These are phyloP conservation scores for Mechanitis messenoides DNA, from an alignment of 2,888 invertebrate genomes.

Conservation along the genomic window DNA sequence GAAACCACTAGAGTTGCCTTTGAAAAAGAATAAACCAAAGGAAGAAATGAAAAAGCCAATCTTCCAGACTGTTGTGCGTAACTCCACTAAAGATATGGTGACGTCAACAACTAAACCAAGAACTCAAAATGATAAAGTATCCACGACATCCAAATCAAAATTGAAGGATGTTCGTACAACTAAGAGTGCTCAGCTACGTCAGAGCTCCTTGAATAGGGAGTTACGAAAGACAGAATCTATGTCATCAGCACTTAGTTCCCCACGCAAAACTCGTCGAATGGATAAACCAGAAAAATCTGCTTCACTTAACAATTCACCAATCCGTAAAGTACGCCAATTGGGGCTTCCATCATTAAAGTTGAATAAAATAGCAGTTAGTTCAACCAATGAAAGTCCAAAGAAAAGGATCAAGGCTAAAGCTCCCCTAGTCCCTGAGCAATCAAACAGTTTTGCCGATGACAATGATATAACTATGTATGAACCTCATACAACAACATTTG, in stretches of 20 bases:
- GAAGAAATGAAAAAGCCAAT: conserved; percentile 63
- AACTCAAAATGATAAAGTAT: conserved; percentile 53
- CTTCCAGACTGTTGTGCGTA: conserved; percentile 68
- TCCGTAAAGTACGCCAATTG: conserved; percentile 67
- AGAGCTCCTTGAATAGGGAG: conserved; percentile 64
- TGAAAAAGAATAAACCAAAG: conserved; percentile 53
- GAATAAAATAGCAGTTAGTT: conserved; percentile 49
- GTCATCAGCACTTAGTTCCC: conserved; percentile 61
- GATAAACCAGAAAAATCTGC: conserved; percentile 69
- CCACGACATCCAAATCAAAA: conserved; percentile 49
- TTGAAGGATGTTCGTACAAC: conserved; percentile 56
- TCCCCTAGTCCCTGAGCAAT: conserved; percentile 46
- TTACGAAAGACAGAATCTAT: conserved; percentile 55
- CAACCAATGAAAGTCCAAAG: conserved; percentile 62
- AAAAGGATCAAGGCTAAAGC: conserved; percentile 57
- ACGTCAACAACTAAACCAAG: conserved; percentile 50
- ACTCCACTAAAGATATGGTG: conserved; percentile 52
- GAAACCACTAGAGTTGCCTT: conserved; percentile 47
- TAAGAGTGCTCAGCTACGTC: conserved; percentile 57
- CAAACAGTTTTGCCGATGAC: conserved; percentile 52
- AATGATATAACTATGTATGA: conserved; percentile 72
- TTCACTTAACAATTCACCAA: conserved; percentile 67
- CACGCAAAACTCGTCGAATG: conserved; percentile 65
- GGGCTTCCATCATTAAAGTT: conserved; percentile 53
- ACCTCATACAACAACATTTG: conserved; percentile 63